A percentile compares a stretch with the other conserved stretches of the same genome.
Evolutionary conservation across 1,140 invertebrate species (phyloP).

Genomic region (Diabrotica undecimpunctata): DNA sequence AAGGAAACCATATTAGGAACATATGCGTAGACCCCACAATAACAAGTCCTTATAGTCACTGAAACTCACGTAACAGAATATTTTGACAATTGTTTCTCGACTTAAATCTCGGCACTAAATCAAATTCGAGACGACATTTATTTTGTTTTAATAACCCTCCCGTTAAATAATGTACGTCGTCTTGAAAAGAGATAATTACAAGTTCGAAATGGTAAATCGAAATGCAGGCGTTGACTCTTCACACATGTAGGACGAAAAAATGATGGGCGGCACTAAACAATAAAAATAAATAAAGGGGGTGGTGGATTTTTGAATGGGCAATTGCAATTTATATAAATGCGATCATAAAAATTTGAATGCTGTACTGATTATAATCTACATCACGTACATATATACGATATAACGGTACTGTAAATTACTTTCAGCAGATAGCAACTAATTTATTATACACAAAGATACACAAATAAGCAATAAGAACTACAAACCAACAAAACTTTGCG

Average conservation of each 20-base stretch:
- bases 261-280: background rate
- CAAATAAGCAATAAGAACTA: too few relatives aligned
- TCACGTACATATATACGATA: too few relatives aligned
- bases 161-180: background rate
- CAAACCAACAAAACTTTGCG: too few relatives aligned
- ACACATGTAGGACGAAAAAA: background rate
- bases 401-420: too few relatives aligned
- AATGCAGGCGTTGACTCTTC: background rate
- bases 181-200: constrained; percentile 3
- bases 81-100: background rate
- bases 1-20: background rate
- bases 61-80: background rate
- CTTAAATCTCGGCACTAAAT: background rate
- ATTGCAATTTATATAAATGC: too few relatives aligned
- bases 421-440: too few relatives aligned
- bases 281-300: background rate
- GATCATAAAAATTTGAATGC: too few relatives aligned
- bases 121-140: background rate
- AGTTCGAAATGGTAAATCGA: background rate
- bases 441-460: too few relatives aligned
- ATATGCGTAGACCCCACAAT: background rate
- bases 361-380: too few relatives aligned
- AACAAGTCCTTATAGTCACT: background rate
- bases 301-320: too few relatives aligned
- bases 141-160: constrained; percentile 2